A percentile compares a stretch with the other conserved stretches of the same genome.
phyloP scores from a whole-genome alignment of 2,797 vertebrate species.

The Eupleurogrammus muticus region DNA sequence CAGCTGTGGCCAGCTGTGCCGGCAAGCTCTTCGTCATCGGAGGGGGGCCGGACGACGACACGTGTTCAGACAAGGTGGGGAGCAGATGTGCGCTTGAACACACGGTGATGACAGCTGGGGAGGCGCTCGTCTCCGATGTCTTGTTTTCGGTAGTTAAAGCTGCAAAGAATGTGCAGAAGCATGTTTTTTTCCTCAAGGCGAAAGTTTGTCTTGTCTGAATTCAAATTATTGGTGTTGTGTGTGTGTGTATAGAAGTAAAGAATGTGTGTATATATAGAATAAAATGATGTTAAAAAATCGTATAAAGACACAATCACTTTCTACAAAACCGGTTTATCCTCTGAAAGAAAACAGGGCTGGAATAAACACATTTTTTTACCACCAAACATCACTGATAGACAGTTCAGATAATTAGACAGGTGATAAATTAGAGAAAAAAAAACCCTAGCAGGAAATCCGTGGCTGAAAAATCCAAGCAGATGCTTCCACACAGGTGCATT shows the following conservation, averaged over 20 bases:
- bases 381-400: neutral
- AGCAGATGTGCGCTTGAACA: slow-evolving; percentile 36
- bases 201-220: slow-evolving; percentile 1
- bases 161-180: no score
- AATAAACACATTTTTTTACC: neutral
- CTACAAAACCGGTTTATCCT: neutral
- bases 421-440: no score
- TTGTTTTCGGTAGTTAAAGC: slow-evolving; percentile 25
- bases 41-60: slow-evolving; percentile 95
- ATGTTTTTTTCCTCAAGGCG: no score
- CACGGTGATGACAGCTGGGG: slow-evolving; percentile 27
- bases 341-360: neutral
- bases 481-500: no score
- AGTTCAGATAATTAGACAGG: neutral
- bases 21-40: slow-evolving; percentile 97
- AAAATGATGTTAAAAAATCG: no score
- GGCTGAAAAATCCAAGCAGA: no score
- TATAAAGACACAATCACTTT: neutral
- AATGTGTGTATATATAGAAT: neutral
- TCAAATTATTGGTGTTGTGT: neutral
- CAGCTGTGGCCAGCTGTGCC: slow-evolving; percentile 93
- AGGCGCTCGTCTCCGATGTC: slow-evolving; percentile 9
- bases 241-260: neutral
- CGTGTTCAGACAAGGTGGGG: slow-evolving; percentile 96
- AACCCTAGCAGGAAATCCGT: no score